Evolutionary conservation across 2,888 invertebrate genomes (phyloP), one percentile per base, ranked within the genome.

Genomic region (Rhamphomyia laevipes): DNA sequence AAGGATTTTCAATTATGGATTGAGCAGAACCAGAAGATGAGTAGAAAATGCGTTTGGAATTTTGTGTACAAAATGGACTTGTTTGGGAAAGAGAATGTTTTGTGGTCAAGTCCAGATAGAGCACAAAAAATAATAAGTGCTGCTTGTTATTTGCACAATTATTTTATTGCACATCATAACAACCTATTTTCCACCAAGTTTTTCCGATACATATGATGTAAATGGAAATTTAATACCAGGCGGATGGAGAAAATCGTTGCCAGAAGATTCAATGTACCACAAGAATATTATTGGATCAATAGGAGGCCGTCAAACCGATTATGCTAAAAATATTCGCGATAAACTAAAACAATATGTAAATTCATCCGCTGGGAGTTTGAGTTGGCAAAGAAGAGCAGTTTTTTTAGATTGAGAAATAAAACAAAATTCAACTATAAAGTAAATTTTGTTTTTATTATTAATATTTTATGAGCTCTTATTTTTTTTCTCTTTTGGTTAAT

Each of bases 171-270:
- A 2, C 7, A 35, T n/a, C 13, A 35, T 4, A n/a, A 3, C 12
- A 6, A 35, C n/a, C 13, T 35, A 35, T 35, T 35, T 10, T 35
- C 35, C 35, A 2, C 5, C 13, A 2, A n/a, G 13, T n/a, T 35
- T n/a, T n/a, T 10, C 35, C 6, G 35, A 35, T 31, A 18, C 10
- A 4, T 35, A 2, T 35, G 13, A n/a, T 43, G 33, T 7, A 33
- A 30, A 16, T 31, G 48, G 41, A 30, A 38, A 45, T 3, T 21
- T 50, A 6, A 12, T 50, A 23, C 41, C 46, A 50, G 50, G 52
- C 5, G 46, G 50, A 48, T 50, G 50, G 52, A 49, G 49, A 43
- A 47, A 50, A 21, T 45, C 18, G 3, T n/a, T 43, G 15, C n/a
- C 42, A 17, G 5, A 33, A 16, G 30, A 23, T 35, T 15, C 33